Conservation (phyloP, 1,140 invertebrate genomes). For the Tetramorium parvispinum region DNA sequence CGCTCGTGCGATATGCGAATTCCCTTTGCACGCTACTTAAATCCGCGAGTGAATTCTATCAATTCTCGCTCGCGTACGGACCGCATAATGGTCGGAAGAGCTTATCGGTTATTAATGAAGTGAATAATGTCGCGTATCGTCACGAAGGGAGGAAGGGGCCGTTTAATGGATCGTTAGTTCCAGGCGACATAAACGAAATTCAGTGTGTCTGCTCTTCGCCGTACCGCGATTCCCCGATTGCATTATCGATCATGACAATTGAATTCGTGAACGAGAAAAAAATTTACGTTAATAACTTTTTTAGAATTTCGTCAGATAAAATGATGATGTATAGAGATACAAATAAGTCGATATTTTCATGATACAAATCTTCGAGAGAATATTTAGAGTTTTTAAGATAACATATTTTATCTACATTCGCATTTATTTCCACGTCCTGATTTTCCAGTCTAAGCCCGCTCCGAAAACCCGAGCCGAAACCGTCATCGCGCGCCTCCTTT, state of each 20-base stretch:
- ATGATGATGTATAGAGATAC: background rate
- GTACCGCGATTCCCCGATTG: conserved; percentile 47
- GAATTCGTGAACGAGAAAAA: background rate
- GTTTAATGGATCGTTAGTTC: conserved; percentile 73
- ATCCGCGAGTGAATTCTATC: conserved; percentile 68
- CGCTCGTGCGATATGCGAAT: conserved; percentile 44
- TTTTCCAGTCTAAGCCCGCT: conserved; percentile 35
- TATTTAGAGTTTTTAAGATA: background rate
- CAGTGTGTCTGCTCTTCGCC: conserved; percentile 1
- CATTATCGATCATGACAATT: conserved; percentile 51
- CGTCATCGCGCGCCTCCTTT: conserved; percentile 59
- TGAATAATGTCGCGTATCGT: conserved; percentile 67
- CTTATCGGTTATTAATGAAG: conserved; percentile 74
- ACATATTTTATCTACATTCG: background rate
- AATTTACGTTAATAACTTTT: background rate
- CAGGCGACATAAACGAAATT: conserved; percentile 60
- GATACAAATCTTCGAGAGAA: background rate
- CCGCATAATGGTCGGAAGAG: conserved; percentile 70
- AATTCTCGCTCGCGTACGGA: conserved; percentile 64
- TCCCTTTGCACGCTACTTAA: conserved; percentile 65
- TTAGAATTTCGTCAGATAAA: background rate
- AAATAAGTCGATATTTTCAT: background rate
- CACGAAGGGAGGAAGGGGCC: conserved; percentile 4
- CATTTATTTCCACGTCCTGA: conserved; percentile 15
- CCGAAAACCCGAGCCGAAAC: conserved; percentile 47